Evolutionary conservation across 2,888 invertebrate species (phyloP).

Genomic region (Macaria notata): DNA sequence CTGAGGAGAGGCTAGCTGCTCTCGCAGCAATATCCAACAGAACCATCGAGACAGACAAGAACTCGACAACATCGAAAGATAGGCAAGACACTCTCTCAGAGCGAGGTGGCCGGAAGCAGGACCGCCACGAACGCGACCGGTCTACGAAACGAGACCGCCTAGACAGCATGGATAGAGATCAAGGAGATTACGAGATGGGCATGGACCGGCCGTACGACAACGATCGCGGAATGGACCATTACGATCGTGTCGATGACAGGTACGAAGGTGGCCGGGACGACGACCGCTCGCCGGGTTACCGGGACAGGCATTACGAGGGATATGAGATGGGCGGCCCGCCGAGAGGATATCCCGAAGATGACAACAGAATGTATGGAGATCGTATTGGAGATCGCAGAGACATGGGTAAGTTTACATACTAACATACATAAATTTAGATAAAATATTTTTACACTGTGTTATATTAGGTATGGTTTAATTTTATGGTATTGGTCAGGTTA

Average conservation of each 20-base stretch:
- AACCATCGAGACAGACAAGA: conserved; percentile 70
- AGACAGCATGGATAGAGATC: conserved; percentile 74
- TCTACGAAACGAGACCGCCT: conserved; percentile 75
- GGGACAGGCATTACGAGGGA: conserved; percentile 74
- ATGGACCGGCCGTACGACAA: conserved; percentile 71
- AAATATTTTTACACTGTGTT: not conserved
- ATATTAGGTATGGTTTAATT: too few species aligned
- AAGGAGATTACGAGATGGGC: conserved; percentile 69
- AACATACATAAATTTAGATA: not conserved
- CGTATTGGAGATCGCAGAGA: conserved; percentile 72
- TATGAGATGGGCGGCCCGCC: conserved; percentile 74
- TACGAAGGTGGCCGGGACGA: conserved; percentile 72
- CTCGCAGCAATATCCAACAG: conserved; percentile 79
- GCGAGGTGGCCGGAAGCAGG: conserved; percentile 72
- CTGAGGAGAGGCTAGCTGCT: conserved; percentile 84
- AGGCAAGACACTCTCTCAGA: conserved; percentile 74
- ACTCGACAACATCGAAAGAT: conserved; percentile 72
- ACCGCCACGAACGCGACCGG: conserved; percentile 76
- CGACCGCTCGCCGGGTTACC: conserved; percentile 72
- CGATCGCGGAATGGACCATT: conserved; percentile 76
- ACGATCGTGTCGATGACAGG: conserved; percentile 72
- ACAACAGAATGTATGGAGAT: conserved; percentile 79
- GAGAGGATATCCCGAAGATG: conserved; percentile 77
- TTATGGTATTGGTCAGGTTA: conserved; percentile 49
- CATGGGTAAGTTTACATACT: conserved; percentile 53